These are phyloP conservation scores for Microctonus hyperodae DNA, from an alignment of 2,888 invertebrate genomes.

Conservation along the genomic window DNA sequence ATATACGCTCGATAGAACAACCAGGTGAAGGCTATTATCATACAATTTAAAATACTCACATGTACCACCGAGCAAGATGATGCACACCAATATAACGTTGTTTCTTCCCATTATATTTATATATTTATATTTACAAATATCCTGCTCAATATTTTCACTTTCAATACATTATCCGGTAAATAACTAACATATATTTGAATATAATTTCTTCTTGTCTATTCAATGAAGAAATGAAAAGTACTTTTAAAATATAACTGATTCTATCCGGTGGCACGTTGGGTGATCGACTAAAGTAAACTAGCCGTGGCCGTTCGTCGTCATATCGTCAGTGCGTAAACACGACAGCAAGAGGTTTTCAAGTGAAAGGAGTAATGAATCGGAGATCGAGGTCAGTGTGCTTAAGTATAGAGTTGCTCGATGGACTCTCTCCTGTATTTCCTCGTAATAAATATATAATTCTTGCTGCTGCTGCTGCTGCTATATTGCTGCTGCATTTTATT, in stretches of 20 bases:
- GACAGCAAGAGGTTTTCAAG: slow-evolving; percentile 55
- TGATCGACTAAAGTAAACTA: slow-evolving; percentile 18
- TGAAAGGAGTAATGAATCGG: slow-evolving; percentile 56
- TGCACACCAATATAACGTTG: not conserved
- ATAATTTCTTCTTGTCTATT: too few relatives aligned
- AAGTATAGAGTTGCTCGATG: slow-evolving; percentile 12
- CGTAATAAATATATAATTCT: slow-evolving; percentile 2
- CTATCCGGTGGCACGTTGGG: not conserved
- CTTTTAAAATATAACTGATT: not conserved
- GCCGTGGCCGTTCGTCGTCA: slow-evolving; percentile 3
- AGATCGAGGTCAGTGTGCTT: slow-evolving; percentile 45
- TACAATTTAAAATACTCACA: slow-evolving; percentile 32
- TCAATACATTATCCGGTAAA: slow-evolving; percentile 14
- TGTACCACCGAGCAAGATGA: slow-evolving; percentile 6
- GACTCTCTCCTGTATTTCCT: slow-evolving; percentile 23
- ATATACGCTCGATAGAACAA: slow-evolving; percentile 32
- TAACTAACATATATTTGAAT: slow-evolving; percentile 43
- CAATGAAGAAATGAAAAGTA: slow-evolving; percentile 19
- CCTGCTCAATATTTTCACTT: not conserved
- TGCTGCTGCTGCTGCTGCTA: too few relatives aligned
- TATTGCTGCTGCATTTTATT: not conserved
- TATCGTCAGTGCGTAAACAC: slow-evolving; percentile 15
- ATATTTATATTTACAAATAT: too few relatives aligned
- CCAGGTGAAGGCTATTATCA: slow-evolving; percentile 45
- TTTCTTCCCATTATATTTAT: slow-evolving; percentile 2